A percentile compares a stretch with the other conserved stretches of the same genome.
Evolutionary conservation across 2,888 invertebrate genomes (phyloP).

Genomic region (Axea sp.): DNA sequence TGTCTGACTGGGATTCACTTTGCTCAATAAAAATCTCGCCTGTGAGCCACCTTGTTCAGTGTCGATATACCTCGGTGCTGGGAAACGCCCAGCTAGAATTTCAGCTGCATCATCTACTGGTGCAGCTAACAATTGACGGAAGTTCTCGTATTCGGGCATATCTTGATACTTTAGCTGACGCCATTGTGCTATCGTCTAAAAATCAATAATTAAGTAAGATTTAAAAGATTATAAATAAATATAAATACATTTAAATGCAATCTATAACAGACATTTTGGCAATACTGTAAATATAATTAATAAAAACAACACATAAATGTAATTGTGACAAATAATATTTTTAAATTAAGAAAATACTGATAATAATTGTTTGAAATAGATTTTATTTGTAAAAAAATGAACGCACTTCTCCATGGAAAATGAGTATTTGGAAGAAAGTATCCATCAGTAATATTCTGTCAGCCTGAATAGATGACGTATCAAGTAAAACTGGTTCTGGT

Average conservation of each 20-base stretch:
- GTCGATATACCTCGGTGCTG: slow-evolving; percentile 99
- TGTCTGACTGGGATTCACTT: slow-evolving; percentile 99
- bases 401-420: slow-evolving; percentile 97
- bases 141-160: slow-evolving; percentile 98
- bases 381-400: no score
- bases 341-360: no score
- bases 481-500: slow-evolving; percentile 97
- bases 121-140: slow-evolving; percentile 96
- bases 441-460: slow-evolving; percentile 99
- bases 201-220: slow-evolving; percentile 1
- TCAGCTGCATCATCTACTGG: slow-evolving; percentile 98
- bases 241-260: not conserved
- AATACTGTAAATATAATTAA: no score
- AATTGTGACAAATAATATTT: no score
- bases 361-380: no score
- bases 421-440: slow-evolving; percentile 99
- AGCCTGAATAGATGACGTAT: slow-evolving; percentile 98
- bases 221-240: no score
- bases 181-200: slow-evolving; percentile 96
- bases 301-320: no score
- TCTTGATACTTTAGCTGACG: slow-evolving; percentile 96
- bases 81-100: slow-evolving; percentile 96
- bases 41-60: slow-evolving; percentile 99
- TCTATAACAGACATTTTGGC: no score
- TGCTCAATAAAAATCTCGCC: slow-evolving; percentile 97